Conservation (phyloP, 2,888 invertebrate species). For the Eilema sororculum region DNA sequence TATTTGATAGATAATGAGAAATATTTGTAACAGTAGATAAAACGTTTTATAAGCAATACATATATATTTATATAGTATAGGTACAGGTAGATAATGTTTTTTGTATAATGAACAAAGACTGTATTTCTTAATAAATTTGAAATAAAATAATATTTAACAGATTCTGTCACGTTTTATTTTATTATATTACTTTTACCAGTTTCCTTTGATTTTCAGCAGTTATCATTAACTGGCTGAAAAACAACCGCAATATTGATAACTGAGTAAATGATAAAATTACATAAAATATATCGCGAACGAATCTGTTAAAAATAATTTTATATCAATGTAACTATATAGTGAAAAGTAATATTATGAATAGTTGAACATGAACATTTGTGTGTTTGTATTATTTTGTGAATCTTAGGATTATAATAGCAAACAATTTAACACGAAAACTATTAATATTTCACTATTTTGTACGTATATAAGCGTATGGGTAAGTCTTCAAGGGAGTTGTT, state of each 20-base stretch:
- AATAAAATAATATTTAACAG: neutral
- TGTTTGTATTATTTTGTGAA: constrained; percentile 29
- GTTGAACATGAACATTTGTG: neutral
- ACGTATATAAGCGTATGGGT: constrained; percentile 75
- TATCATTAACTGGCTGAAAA: no score
- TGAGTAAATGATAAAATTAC: neutral
- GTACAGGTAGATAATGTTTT: neutral
- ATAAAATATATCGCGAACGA: neutral
- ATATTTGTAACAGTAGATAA: constrained; percentile 18
- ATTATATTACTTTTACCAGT: neutral
- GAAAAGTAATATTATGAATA: neutral
- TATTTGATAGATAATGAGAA: constrained; percentile 26
- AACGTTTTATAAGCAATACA: neutral
- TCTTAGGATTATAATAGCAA: constrained; percentile 59
- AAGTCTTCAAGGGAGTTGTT: constrained; percentile 53
- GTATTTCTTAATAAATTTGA: neutral
- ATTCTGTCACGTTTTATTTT: neutral
- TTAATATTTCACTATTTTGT: constrained; percentile 64
- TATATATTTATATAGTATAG: neutral
- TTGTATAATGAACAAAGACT: neutral
- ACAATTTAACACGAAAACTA: constrained; percentile 48
- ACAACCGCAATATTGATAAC: no score
- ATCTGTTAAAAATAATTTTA: neutral
- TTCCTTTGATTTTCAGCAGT: neutral
- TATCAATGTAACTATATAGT: neutral